Conservation (phyloP, 2,888 invertebrate genomes). For the Coleophora flavipennella region DNA sequence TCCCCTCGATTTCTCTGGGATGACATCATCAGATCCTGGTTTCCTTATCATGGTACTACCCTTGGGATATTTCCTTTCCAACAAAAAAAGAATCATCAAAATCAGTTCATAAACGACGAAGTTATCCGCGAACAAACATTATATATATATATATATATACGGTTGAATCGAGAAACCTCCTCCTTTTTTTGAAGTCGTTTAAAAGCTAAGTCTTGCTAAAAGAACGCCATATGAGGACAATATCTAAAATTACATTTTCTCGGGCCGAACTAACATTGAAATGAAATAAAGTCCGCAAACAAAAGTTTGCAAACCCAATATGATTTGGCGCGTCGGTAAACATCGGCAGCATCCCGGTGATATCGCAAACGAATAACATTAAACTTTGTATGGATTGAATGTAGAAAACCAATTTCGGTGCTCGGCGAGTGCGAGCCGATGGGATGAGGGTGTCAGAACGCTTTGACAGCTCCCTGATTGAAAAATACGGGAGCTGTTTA, state of each 20-base stretch:
- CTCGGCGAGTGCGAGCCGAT: conserved; percentile 72
- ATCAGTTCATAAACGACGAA: too few relatives aligned
- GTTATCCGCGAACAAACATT: too few relatives aligned
- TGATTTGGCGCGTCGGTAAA: conserved; percentile 73
- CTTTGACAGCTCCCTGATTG: conserved; percentile 77
- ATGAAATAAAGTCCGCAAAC: conserved; percentile 73
- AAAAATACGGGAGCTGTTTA: conserved; percentile 75
- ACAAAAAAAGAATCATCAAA: too few relatives aligned
- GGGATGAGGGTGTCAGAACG: conserved; percentile 75
- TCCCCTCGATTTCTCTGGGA: too few relatives aligned
- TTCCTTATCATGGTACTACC: too few relatives aligned
- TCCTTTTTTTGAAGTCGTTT: too few relatives aligned
- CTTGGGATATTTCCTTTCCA: too few relatives aligned
- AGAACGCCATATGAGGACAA: conserved; percentile 29
- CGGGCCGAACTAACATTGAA: conserved; percentile 67
- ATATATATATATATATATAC: too few relatives aligned
- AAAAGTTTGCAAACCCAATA: conserved; percentile 74
- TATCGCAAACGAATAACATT: conserved; percentile 74
- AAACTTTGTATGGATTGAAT: conserved; percentile 74
- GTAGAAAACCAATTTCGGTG: conserved; percentile 74
- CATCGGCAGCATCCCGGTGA: conserved; percentile 72
- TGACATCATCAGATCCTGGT: too few relatives aligned
- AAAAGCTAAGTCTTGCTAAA: too few relatives aligned
- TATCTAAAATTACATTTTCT: conserved; percentile 65
- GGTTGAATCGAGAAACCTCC: too few relatives aligned